Evolutionary conservation across 1,140 invertebrate genomes (phyloP), one percentile per base, ranked within the genome.

Genomic region (Drosophila subpulchrella): DNA sequence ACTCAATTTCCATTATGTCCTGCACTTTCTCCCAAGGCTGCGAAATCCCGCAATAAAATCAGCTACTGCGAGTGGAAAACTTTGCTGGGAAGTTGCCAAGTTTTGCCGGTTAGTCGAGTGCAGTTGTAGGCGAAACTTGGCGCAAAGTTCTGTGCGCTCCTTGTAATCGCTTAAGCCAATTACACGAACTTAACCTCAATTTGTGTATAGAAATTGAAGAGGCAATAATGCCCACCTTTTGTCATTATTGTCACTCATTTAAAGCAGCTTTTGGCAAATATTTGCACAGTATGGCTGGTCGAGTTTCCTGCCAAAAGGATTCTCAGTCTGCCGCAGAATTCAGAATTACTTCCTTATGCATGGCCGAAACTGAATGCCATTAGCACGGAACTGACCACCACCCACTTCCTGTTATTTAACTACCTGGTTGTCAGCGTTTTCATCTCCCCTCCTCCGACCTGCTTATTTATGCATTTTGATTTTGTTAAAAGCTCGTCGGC

Each of bases 131-230:
- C 34, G 17, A 39, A 62, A 66, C 48, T 55, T 75, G 66, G 61
- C 34, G 15, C n/a, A 77, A 86, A 79, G 62, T 72, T 79, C 57
- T 62, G 6, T 56, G 6, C 54, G 71, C 84, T 80, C 57, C 84
- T 88, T 83, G 72, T 72, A 88, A 88, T 84, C 77, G 77, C 80
- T 89, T 89, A 75, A 89, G 77, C 77, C 84, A 89, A 88, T 90
- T 89, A 90, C 65, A 72, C 62, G 13, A 85, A 89, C 80, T 80
- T 88, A 89, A 88, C 83, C 84, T 78, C 73, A 89, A 80, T 84
- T 81, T 75, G 62, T 72, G 30, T n/a, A 39, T 34, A 56, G 65
- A 66, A 67, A 67, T 42, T 74, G 41, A 24, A 51, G 20, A 39
- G n/a, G 47, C 36, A 32, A 17, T 57, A 58, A 32, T 71, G 41